A percentile compares a stretch with the other conserved stretches of the same genome.
These are phyloP conservation scores for Tiphia femorata DNA, from an alignment of 2,888 invertebrate species.

Conservation along the genomic window DNA sequence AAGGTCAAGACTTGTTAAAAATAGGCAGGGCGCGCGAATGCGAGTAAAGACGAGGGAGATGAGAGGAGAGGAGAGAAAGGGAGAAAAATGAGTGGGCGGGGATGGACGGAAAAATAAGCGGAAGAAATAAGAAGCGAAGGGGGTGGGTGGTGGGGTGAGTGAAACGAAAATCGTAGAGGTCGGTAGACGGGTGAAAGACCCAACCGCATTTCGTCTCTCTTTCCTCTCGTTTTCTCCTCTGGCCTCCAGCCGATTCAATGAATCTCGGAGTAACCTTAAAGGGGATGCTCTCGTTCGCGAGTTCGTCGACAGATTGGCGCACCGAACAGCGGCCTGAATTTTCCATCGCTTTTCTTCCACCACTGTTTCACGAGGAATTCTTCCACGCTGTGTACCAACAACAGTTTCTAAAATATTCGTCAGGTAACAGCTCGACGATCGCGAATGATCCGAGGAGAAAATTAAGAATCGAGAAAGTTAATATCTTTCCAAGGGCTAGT, in stretches of 20 bases:
- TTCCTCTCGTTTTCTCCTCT: constrained; percentile 1
- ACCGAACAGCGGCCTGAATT: no score
- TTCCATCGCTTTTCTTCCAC: no score
- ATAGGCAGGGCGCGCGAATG: background rate
- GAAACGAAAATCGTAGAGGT: constrained; percentile 21
- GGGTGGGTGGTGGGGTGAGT: background rate
- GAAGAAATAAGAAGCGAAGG: background rate
- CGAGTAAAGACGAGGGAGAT: background rate
- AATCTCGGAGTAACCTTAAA: constrained; percentile 4
- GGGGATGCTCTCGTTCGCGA: no score
- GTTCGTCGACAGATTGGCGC: no score
- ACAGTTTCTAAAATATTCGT: no score
- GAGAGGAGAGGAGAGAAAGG: background rate
- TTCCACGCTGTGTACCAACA: no score
- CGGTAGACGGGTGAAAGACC: background rate
- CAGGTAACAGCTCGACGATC: no score
- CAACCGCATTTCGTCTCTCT: background rate
- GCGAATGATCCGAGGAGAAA: no score
- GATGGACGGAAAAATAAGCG: background rate
- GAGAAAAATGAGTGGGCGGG: constrained; percentile 3
- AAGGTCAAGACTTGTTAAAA: constrained; percentile 1
- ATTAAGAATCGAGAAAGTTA: no score
- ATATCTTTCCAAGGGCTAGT: no score
- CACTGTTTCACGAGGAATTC: no score
- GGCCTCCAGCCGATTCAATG: background rate